These are phyloP conservation scores for Heliconius hermathena DNA, from an alignment of 1,140 invertebrate species.

Conservation along the genomic window DNA sequence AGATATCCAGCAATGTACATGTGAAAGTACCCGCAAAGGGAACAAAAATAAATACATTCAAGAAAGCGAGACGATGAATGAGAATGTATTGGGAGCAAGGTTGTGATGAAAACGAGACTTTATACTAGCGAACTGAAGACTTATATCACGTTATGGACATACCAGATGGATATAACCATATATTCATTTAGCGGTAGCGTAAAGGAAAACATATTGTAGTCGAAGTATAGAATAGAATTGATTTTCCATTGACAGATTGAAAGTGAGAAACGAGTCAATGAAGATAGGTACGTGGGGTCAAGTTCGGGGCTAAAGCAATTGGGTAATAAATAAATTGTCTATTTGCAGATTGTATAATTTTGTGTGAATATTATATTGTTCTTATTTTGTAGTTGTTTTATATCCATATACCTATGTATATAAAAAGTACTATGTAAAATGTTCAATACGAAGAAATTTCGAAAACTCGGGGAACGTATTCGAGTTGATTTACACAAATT, in stretches of 20 bases:
- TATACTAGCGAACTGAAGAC: slow-evolving; percentile 22
- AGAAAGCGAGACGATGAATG: slow-evolving; percentile 53
- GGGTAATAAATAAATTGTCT: slow-evolving; percentile 43
- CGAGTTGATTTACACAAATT: no score
- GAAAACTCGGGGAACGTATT: no score
- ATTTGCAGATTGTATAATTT: slow-evolving; percentile 38
- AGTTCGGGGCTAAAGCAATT: slow-evolving; percentile 55
- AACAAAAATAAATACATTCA: slow-evolving; percentile 73
- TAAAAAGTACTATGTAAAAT: neutral
- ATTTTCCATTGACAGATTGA: slow-evolving; percentile 34
- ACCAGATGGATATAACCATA: neutral
- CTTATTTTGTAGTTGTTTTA: neutral
- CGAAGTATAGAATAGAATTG: slow-evolving; percentile 27
- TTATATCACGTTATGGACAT: neutral
- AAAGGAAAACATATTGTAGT: slow-evolving; percentile 28
- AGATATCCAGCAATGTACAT: slow-evolving; percentile 54
- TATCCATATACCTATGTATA: neutral
- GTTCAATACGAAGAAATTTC: neutral
- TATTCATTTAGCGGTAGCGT: slow-evolving; percentile 22
- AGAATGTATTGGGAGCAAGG: slow-evolving; percentile 39
- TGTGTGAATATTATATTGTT: slow-evolving; percentile 24
- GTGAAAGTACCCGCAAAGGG: slow-evolving; percentile 61
- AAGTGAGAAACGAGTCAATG: slow-evolving; percentile 43
- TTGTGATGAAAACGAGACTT: slow-evolving; percentile 26
- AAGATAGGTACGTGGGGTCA: slow-evolving; percentile 48